Percentiles rank a stretch among this genome's conserved stretches.
Evolutionary conservation across 2,888 invertebrate genomes (phyloP).

Genomic region (Masnerella sp.): DNA sequence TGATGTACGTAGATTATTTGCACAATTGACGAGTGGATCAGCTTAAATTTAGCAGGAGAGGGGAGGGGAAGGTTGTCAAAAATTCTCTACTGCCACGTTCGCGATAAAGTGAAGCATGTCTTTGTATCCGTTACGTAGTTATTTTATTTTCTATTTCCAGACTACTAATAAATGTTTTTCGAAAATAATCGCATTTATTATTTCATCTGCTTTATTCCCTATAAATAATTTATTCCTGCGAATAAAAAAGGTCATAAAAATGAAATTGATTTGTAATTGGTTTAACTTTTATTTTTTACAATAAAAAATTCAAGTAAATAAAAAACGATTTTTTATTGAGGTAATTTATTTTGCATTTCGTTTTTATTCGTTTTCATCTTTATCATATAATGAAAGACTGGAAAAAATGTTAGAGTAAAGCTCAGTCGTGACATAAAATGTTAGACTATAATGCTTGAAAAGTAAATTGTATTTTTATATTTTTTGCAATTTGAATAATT

Average conservation of each 20-base stretch:
- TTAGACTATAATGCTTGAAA: no score
- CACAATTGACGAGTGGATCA: conserved; percentile 10
- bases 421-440: no score
- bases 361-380: no score
- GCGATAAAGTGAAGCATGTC: conserved; percentile 45
- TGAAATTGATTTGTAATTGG: neutral
- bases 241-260: neutral
- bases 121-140: conserved; percentile 53
- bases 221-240: neutral
- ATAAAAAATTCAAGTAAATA: no score
- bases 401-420: no score
- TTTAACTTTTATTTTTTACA: no score
- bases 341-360: no score
- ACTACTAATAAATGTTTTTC: conserved; percentile 56
- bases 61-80: conserved; percentile 16
- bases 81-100: conserved; percentile 50
- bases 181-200: conserved; percentile 32
- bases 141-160: conserved; percentile 51
- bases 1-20: conserved; percentile 29
- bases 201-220: conserved; percentile 4
- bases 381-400: no score
- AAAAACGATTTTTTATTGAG: no score
- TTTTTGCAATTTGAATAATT: no score
- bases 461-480: no score
- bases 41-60: conserved; percentile 8